Conservation (phyloP, 2,113 vertebrate genomes). For the Zosterops borbonicus region DNA sequence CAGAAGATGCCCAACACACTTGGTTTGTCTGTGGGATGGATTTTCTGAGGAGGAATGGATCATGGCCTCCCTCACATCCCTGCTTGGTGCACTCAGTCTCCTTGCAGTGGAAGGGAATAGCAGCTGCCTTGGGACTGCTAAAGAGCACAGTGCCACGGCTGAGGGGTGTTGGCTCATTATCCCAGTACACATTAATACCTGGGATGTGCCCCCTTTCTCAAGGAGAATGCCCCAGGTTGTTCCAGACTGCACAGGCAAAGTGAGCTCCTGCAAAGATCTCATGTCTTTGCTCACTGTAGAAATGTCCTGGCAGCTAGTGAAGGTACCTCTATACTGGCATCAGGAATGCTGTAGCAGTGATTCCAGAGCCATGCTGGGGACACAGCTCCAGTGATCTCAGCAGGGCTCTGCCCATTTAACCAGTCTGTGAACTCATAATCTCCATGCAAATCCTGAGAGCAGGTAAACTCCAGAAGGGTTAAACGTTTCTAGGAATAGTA, state of each 20-base stretch:
- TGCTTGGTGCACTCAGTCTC: neutral
- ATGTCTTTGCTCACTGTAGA: rapidly evolving
- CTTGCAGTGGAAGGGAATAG: rapidly evolving
- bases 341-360: no score
- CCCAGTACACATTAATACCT: neutral
- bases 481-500: neutral
- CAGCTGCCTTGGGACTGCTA: neutral
- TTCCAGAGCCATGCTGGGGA: rapidly evolving
- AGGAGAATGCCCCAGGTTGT: rapidly evolving
- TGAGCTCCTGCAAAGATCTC: neutral
- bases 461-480: neutral
- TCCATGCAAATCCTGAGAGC: neutral
- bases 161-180: neutral
- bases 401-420: neutral
- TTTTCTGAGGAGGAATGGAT: neutral
- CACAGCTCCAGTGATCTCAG: neutral
- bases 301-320: rapidly evolving
- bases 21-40: neutral
- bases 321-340: neutral
- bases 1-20: neutral
- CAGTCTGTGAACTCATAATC: neutral
- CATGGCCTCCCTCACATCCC: neutral
- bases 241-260: neutral
- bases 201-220: rapidly evolving
- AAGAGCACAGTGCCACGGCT: neutral